phyloP scores from a whole-genome alignment of 1,140 invertebrate genomes.

The Olivierus martensii region DNA sequence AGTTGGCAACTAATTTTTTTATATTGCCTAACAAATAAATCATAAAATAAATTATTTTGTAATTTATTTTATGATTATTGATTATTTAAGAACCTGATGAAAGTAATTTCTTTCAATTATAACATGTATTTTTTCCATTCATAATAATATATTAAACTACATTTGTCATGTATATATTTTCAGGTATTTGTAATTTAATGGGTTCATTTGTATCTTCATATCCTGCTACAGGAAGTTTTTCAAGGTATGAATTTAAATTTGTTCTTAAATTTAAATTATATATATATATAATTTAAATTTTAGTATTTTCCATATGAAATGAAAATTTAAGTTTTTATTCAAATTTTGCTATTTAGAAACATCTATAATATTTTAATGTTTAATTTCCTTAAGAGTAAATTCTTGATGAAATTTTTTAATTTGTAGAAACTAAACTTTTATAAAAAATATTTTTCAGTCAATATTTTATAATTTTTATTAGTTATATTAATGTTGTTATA shows the following conservation, averaged over 20 bases:
- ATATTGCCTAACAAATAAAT: no score
- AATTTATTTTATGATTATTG: no score
- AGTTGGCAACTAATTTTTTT: no score
- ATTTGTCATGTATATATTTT: background rate
- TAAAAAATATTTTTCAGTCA: no score
- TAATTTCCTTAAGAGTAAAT: background rate
- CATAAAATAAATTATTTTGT: no score
- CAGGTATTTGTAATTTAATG: constrained; percentile 66
- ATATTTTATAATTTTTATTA: no score
- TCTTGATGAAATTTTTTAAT: background rate
- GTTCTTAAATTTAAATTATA: background rate
- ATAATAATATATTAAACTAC: no score
- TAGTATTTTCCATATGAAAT: background rate
- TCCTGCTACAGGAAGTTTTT: constrained; percentile 71
- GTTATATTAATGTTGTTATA: no score
- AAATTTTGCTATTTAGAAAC: background rate
- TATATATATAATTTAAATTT: background rate
- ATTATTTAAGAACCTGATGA: no score
- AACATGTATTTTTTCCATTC: no score
- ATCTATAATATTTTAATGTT: background rate
- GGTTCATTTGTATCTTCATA: constrained; percentile 82
- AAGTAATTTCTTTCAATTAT: no score
- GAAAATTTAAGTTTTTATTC: no score
- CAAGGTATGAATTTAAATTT: constrained; percentile 32
- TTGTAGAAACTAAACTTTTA: background rate